Evolutionary conservation across 2,888 invertebrate genomes (phyloP), one percentile per base, ranked within the genome.

Genomic region (Andrena marginata): DNA sequence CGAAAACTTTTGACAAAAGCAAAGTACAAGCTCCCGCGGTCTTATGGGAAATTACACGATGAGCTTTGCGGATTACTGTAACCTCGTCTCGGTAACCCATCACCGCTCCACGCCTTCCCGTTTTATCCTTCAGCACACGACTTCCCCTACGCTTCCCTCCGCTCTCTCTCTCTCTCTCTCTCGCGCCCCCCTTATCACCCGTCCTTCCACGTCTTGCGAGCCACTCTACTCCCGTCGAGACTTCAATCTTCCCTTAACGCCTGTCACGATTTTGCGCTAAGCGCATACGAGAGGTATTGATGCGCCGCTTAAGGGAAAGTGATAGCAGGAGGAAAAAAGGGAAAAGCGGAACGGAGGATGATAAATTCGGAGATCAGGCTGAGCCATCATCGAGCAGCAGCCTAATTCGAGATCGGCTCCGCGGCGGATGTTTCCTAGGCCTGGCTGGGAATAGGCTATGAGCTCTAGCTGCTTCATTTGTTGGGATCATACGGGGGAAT

Each of bases 41-140:
- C 92, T 92, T 92, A 89, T 91, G 92, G 92, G 92, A 92, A 92
- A 92, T 92, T 92, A 92, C 90, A 89, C 90, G 89, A 92, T 89
- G 91, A 91, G 91, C 91, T 90, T 88, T 89, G 79, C 82, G 89
- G 89, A 87, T 89, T 89, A 89, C 82, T 70, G 79, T 87, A 80
- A 82, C 85, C 84, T 86, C 75, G 74, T 73, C 77, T 56, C 54
- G 71, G 80, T 74, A 77, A 80, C 77, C 77, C 71, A 42, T 67
- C 71, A 65, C 72, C 82, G 65, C 68, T 64, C 73, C 33, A 51
- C 26, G 65, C 64, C 51, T 82, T 59, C 71, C 10, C 64, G 35
- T 51, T 69, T 80, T 31, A n/a, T 31, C 80, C 60, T 64, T 67
- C 64, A 23, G 56, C 70, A 26, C 33, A 62, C 33, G 16, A n/a